Evolutionary conservation across 2,797 vertebrate genomes (phyloP).

Genomic region (Peromyscus nudipes): DNA sequence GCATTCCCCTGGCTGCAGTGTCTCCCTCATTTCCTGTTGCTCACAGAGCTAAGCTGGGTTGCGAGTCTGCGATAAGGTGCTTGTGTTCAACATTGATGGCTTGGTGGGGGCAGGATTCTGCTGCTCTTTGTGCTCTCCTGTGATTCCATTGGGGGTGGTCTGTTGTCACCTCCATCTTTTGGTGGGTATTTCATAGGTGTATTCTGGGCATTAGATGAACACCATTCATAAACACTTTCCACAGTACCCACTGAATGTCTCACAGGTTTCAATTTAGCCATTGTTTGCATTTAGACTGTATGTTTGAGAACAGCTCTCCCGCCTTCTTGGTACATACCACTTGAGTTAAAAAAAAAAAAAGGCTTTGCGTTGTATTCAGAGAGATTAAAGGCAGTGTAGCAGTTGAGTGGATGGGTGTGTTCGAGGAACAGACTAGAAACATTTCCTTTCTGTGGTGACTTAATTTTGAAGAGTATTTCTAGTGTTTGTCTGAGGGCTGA

Average conservation of each 20-base stretch:
- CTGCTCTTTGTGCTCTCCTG: neutral
- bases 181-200: neutral
- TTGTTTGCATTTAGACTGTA: neutral
- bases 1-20: neutral
- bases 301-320: neutral
- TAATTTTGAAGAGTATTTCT: constrained; percentile 47
- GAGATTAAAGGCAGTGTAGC: neutral
- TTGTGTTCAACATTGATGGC: neutral
- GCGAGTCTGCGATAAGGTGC: neutral
- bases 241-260: neutral
- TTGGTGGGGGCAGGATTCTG: neutral
- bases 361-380: neutral
- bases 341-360: neutral
- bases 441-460: constrained; percentile 50
- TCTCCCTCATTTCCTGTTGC: neutral
- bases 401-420: neutral
- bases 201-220: neutral
- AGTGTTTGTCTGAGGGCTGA: constrained; percentile 5
- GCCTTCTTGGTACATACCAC: neutral
- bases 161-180: neutral
- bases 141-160: neutral
- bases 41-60: neutral
- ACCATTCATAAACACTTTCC: neutral
- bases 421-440: constrained; percentile 36
- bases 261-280: neutral